phyloP scores from a whole-genome alignment of 2,113 vertebrate genomes.

The Menidia beryllina region DNA sequence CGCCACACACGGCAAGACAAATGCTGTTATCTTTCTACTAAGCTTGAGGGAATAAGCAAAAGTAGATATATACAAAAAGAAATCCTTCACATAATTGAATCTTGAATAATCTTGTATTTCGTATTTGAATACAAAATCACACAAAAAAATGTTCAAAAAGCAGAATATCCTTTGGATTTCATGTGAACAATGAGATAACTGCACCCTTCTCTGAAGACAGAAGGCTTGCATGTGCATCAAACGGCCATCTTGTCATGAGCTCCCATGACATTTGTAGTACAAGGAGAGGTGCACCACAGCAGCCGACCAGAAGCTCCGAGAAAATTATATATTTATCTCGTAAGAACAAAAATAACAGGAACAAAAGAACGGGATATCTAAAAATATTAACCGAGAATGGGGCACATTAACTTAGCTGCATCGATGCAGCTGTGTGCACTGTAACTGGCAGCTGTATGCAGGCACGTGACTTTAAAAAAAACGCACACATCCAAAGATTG shows the following conservation, averaged over 20 bases:
- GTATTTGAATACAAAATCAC: constrained; percentile 25
- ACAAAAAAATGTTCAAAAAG: constrained; percentile 26
- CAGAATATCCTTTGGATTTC: constrained; percentile 31
- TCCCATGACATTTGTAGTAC: constrained; percentile 22
- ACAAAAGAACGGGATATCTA: background rate
- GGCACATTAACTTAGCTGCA: background rate
- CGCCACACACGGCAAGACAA: constrained; percentile 56
- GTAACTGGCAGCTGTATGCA: too few species aligned
- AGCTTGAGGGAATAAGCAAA: constrained; percentile 75
- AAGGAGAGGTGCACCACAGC: constrained; percentile 33
- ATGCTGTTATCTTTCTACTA: constrained; percentile 79
- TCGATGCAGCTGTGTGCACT: too few species aligned
- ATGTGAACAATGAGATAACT: constrained; percentile 22
- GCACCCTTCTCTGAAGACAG: constrained; percentile 5
- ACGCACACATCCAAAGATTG: too few species aligned
- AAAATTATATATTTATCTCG: background rate
- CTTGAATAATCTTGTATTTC: constrained; percentile 36
- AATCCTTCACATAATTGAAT: constrained; percentile 32
- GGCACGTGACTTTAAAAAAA: too few species aligned
- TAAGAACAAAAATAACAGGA: background rate
- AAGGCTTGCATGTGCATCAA: constrained; percentile 39
- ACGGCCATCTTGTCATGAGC: constrained; percentile 28
- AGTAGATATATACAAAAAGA: constrained; percentile 48
- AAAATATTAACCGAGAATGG: background rate
- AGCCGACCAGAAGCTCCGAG: constrained; percentile 14